These are phyloP conservation scores for Pelosia muscerda DNA, from an alignment of 2,888 invertebrate species.

Conservation along the genomic window DNA sequence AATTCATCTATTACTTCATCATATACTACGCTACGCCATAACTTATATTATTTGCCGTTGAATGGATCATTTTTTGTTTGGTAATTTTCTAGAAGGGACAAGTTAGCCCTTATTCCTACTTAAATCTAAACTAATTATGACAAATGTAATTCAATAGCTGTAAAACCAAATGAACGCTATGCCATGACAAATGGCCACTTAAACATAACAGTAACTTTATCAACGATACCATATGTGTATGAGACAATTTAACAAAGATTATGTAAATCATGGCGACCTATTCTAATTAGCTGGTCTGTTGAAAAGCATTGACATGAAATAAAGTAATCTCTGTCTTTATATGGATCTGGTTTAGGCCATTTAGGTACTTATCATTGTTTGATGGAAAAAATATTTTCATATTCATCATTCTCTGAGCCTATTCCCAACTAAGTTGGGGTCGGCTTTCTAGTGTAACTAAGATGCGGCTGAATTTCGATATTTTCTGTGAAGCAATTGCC, in stretches of 20 bases:
- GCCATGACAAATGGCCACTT: constrained; percentile 14
- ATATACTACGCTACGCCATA: too few species aligned
- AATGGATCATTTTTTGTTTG: background rate
- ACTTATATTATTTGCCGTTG: background rate
- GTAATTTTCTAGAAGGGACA: background rate
- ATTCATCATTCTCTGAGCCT: too few species aligned
- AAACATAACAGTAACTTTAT: constrained; percentile 42
- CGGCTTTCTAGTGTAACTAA: too few species aligned
- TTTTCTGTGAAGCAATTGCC: too few species aligned
- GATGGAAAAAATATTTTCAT: too few species aligned
- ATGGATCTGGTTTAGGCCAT: constrained; percentile 19
- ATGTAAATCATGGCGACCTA: constrained; percentile 61
- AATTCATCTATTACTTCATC: too few species aligned
- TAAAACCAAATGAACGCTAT: background rate
- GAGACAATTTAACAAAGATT: constrained; percentile 70
- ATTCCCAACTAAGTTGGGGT: too few species aligned
- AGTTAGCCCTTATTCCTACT: background rate
- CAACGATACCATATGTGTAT: constrained; percentile 46
- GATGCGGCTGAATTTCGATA: too few species aligned
- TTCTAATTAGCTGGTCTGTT: constrained; percentile 53
- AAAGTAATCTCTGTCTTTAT: constrained; percentile 27
- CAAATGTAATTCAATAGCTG: background rate
- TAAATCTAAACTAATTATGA: background rate
- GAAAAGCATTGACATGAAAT: constrained; percentile 63
- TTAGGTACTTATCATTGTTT: constrained; percentile 25